Conservation (phyloP, 2,888 invertebrate genomes). For the Muschampia plurimacula region DNA sequence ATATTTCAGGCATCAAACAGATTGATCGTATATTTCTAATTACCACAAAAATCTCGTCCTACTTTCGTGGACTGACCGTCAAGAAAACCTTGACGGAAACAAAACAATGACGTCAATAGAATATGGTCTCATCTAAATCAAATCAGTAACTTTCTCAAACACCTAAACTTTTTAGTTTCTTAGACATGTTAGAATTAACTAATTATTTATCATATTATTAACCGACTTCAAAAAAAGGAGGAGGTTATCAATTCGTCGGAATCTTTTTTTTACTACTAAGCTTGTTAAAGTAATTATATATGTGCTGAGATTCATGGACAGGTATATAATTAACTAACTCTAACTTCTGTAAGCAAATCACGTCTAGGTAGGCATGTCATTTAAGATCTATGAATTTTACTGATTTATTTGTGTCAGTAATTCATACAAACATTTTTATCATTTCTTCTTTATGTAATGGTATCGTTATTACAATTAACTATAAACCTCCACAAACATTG, state of each 20-base stretch:
- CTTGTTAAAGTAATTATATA: too few relatives aligned
- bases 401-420: too few relatives aligned
- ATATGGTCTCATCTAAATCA: background rate
- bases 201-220: too few relatives aligned
- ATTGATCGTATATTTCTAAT: conserved; percentile 9
- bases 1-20: background rate
- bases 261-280: too few relatives aligned
- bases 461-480: background rate
- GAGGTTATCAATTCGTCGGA: too few relatives aligned
- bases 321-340: too few relatives aligned
- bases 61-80: conserved; percentile 17
- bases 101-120: conserved; percentile 37
- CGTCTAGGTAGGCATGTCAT: too few relatives aligned
- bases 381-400: too few relatives aligned
- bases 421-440: too few relatives aligned
- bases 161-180: background rate
- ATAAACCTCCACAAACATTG: background rate
- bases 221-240: too few relatives aligned
- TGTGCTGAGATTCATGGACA: too few relatives aligned
- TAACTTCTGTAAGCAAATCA: too few relatives aligned
- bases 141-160: conserved; percentile 6
- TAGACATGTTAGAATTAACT: background rate
- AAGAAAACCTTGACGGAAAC: conserved; percentile 35
- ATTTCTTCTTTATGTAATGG: background rate
- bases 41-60: conserved; percentile 21